Base-by-base conservation (phyloP, 2,888 invertebrate species). In the Sepioteuthis lessoniana region DNA sequence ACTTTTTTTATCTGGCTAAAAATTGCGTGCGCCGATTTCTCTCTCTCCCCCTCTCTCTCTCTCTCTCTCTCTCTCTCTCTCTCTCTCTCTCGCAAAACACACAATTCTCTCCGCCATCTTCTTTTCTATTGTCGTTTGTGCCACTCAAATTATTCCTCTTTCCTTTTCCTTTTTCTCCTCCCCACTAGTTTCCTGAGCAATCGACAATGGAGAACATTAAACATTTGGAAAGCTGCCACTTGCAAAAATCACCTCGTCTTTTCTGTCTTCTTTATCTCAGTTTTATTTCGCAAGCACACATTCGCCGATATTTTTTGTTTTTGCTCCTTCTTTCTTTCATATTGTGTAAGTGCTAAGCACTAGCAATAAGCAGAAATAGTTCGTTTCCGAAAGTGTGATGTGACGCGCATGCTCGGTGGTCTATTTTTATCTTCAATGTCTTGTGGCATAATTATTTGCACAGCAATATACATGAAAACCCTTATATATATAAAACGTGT, bases 371-470 rank as follows among this genome's bases (percentile, higher is more conserved):
- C 76, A 76, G 76, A 76, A 76, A 76, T n/a, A 76, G n/a, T 76
- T 76, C 76, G 76, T 76, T 76, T 76, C n/a, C 76, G 76, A 76
- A n/a, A n/a, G n/a, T 76, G 76, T 76, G n/a, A 76, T 19, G n/a
- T 76, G 13, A 76, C 35, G 76, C 76, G 76, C 76, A 76, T 76
- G 76, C 76, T 76, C 76, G n/a, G 13, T 76, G 13, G 76, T 76
- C 76, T 76, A 76, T 76, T 76, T 76, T 76, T n/a, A 76, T 35
- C 76, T 16, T n/a, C n/a, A n/a, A 10, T 76, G n/a, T 76, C 76
- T 76, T 76, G 76, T 76, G 76, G n/a, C n/a, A 76, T n/a, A n/a
- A 76, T n/a, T 76, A n/a, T 76, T 76, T 35, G n/a, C 76, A n/a
- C n/a, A 4, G 13, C 76, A 16, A 76, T n/a, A 35, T n/a, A 76